A percentile compares a stretch with the other conserved stretches of the same genome.
Conservation (phyloP, 2,888 invertebrate species). For the Drosophila villosipedis region DNA sequence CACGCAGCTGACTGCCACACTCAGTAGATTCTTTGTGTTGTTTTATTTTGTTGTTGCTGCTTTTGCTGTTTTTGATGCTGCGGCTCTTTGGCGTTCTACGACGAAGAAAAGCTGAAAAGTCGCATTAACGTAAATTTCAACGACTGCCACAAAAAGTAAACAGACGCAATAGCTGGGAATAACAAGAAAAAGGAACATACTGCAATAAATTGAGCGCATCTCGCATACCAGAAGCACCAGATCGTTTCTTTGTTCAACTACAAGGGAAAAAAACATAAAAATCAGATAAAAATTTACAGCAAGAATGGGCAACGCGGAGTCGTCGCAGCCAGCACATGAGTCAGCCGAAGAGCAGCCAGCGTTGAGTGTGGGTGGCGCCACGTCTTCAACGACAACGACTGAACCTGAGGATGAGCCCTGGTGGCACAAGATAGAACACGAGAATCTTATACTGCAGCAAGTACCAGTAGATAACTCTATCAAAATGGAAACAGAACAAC, state of each 20-base stretch:
- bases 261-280: conserved; percentile 9
- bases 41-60: conserved; percentile 18
- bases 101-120: conserved; percentile 61
- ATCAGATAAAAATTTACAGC: conserved; percentile 3
- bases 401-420: conserved; percentile 79
- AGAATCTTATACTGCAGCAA: conserved; percentile 80
- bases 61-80: conserved; percentile 15
- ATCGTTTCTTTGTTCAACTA: conserved; percentile 52
- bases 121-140: conserved; percentile 67
- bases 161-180: conserved; percentile 40
- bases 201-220: conserved; percentile 51
- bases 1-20: conserved; percentile 23
- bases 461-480: conserved; percentile 27
- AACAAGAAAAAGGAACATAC: conserved; percentile 29
- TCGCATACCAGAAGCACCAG: conserved; percentile 48
- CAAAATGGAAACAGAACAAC: not conserved
- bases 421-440: conserved; percentile 83
- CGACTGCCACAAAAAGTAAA: conserved; percentile 40
- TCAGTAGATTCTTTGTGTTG: conserved; percentile 54
- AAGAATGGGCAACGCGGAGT: conserved; percentile 83
- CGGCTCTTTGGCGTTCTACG: conserved; percentile 20
- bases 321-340: conserved; percentile 57
- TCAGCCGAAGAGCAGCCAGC: conserved; percentile 23
- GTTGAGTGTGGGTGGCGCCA: conserved; percentile 10
- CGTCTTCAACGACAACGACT: conserved; percentile 2